Percentiles rank a stretch among this genome's conserved stretches.
These are phyloP conservation scores for Solea solea DNA, from an alignment of 2,113 vertebrate genomes.

Conservation along the genomic window DNA sequence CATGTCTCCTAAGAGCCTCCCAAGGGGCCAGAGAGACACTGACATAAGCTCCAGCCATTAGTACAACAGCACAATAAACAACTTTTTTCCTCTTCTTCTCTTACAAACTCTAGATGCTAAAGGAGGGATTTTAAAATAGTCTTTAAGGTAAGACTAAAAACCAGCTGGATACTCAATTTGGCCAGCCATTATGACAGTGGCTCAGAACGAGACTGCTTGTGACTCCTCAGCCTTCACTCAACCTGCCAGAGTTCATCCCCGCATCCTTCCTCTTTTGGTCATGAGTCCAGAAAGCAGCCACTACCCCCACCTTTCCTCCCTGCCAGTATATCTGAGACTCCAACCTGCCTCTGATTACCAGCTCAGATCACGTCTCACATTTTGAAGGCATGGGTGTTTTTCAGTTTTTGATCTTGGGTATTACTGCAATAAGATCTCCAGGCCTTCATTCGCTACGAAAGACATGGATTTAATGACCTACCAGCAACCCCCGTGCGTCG, in stretches of 20 bases:
- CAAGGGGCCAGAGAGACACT: slow-evolving; percentile 43
- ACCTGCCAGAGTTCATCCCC: slow-evolving; percentile 10
- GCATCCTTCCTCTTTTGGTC: background rate
- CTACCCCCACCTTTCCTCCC: background rate
- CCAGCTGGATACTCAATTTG: slow-evolving; percentile 17
- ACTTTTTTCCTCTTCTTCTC: slow-evolving; percentile 24
- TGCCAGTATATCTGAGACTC: background rate
- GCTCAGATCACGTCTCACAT: background rate
- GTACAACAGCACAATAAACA: slow-evolving; percentile 49
- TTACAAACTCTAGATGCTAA: slow-evolving; percentile 1
- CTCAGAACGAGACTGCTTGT: slow-evolving; percentile 10
- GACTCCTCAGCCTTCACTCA: slow-evolving; percentile 8
- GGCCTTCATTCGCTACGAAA: slow-evolving; percentile 5
- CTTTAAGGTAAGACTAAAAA: slow-evolving; percentile 10
- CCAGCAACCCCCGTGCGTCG: slow-evolving; percentile 26
- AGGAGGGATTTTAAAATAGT: slow-evolving; percentile 6
- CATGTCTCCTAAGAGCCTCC: slow-evolving; percentile 48
- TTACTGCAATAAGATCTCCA: slow-evolving; percentile 48
- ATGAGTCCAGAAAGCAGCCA: too few species aligned
- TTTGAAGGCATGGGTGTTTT: background rate
- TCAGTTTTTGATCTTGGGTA: background rate
- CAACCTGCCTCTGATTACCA: background rate
- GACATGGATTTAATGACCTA: slow-evolving; percentile 33
- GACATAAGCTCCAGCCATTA: slow-evolving; percentile 45
- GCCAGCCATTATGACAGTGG: slow-evolving; percentile 1